phyloP scores from a whole-genome alignment of 2,797 vertebrate species.

The Sebastes iracundus region DNA sequence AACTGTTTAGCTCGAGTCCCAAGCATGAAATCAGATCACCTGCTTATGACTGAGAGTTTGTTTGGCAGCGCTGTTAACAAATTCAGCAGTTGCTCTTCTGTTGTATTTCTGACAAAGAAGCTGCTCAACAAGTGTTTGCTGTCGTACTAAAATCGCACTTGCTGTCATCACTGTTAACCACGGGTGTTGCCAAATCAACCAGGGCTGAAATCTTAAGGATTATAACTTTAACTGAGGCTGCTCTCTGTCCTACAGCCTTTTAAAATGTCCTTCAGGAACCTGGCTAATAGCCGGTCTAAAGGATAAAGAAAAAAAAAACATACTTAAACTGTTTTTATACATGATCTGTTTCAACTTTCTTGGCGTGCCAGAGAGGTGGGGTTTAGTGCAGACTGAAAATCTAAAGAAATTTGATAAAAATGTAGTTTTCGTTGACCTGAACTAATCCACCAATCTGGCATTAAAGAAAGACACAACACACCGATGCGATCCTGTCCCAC shows the following conservation, averaged over 20 bases:
- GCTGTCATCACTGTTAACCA: not conserved
- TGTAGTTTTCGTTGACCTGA: not conserved
- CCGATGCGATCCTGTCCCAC: not conserved
- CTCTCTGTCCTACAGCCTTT: not conserved
- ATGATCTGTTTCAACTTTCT: not conserved
- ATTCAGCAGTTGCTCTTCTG: not conserved
- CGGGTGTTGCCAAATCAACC: not conserved
- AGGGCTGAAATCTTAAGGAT: slow-evolving; percentile 4
- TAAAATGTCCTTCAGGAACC: not conserved
- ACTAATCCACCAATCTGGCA: slow-evolving; percentile 3
- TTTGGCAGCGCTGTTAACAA: not conserved
- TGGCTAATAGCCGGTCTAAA: not conserved
- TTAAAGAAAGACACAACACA: not conserved
- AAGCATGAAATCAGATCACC: not conserved
- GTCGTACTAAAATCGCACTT: not conserved
- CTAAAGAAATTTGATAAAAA: not conserved
- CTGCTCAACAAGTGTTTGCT: not conserved
- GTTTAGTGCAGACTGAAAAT: not conserved
- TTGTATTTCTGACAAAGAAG: not conserved
- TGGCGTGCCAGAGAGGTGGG: not conserved
- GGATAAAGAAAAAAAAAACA: not conserved
- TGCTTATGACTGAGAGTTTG: not conserved
- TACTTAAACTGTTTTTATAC: not conserved
- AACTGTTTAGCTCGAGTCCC: too few species aligned
- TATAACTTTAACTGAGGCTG: not conserved